These are phyloP conservation scores for Hydractinia echinata DNA, from an alignment of 30 jellyfish, hydroid and myxozoan genomes.

Conservation along the genomic window DNA sequence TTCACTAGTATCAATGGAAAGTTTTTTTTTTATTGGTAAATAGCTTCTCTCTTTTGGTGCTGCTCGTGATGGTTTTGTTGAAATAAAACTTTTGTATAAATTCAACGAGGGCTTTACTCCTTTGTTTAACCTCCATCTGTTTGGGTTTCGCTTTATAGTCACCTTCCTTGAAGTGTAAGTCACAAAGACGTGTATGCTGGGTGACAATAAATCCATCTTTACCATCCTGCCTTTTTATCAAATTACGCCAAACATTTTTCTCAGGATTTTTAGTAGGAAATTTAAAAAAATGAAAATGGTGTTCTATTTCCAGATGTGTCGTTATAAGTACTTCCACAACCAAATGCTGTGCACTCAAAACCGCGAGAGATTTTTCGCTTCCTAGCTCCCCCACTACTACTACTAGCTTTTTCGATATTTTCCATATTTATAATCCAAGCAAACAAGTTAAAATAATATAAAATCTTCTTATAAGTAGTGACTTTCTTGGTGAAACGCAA, in stretches of 20 bases:
- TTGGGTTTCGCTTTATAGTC: not conserved
- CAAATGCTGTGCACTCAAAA: not conserved
- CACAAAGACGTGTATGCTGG: too few relatives aligned
- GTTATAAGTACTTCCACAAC: slow-evolving; percentile 7
- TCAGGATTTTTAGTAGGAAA: too few relatives aligned
- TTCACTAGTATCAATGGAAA: not conserved
- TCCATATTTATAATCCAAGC: too few relatives aligned
- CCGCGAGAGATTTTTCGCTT: too few relatives aligned
- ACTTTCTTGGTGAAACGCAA: slow-evolving; percentile 3
- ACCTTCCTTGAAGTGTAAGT: too few relatives aligned
- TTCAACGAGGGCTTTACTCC: not conserved
- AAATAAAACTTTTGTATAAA: not conserved
- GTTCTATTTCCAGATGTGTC: slow-evolving; percentile 7
- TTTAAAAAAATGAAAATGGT: not conserved
- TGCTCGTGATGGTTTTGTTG: slow-evolving; percentile 11
- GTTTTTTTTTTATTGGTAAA: not conserved
- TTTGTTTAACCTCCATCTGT: not conserved
- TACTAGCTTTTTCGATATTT: too few relatives aligned
- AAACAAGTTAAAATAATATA: too few relatives aligned
- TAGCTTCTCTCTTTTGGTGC: slow-evolving; percentile 1
- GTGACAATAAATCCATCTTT: too few relatives aligned
- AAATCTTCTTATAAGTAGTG: not conserved
- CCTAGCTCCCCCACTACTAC: too few relatives aligned
- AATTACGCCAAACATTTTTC: too few relatives aligned
- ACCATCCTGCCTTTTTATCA: too few relatives aligned